Base-by-base conservation (phyloP, 2,113 vertebrate genomes). In the Orycteropus afer region DNA sequence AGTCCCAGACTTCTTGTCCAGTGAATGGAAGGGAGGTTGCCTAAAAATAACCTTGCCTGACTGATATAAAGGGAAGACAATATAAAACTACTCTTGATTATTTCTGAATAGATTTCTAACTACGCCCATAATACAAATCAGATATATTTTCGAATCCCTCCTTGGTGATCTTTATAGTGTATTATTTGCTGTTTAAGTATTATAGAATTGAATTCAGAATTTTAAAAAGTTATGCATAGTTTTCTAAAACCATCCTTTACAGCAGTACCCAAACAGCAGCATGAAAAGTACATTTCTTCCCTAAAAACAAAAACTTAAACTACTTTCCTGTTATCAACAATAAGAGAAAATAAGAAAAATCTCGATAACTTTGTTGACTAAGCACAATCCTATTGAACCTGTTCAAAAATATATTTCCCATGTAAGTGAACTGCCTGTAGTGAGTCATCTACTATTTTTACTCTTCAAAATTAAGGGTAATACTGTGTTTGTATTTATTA, bases 381-480 rank as follows among this genome's bases (percentile, higher is more conserved):
- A 51, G n/a, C 13, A 76, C 73, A 77, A 77, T 88, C 71, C 49
- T 42, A 80, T 0, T 77, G 34, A 88, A 86, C 89, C 5, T 61
- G 79, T 37, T 95, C 34, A 90, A 40, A 78, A 73, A 69, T 95
- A 89, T n/a, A 47, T 45, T 94, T 94, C 78, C 74, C 57, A 76
- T 71, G 90, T 74, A 61, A 83, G 13, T 93, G 27, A 80, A 80
- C 55, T 80, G 51, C 2, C 86, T 80, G 71, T 2, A 40, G 18
- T 86, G 69, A 95, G 57, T 86, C 57, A 92, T 89, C 61, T 88
- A 84, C 37, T 14, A 93, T 47, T 94, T 89, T 89, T 61, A 92
- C 0, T 51, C 61, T 69, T 77, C 40, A 83, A 84, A 94, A 93
- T 74, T 90, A 94, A 89, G 92, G 37, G 65, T 7, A 6, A 71